phyloP scores from a whole-genome alignment of 2,888 invertebrate genomes.

The Drosophila demipolita region DNA sequence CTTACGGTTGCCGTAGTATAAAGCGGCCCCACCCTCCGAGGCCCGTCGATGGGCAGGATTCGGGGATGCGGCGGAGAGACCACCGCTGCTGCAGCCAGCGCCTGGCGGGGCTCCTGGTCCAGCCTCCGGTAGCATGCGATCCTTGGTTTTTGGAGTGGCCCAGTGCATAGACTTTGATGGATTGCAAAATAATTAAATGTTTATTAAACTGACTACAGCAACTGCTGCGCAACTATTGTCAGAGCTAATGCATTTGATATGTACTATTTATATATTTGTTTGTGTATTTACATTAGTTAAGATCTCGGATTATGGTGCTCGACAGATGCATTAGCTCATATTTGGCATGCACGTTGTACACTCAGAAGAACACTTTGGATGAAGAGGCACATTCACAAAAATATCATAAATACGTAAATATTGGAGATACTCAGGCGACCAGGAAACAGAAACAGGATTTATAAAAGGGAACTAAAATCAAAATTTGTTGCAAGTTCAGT shows the following conservation, averaged over 20 bases:
- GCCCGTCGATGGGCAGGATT: conserved; percentile 90
- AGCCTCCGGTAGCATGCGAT: conserved; percentile 91
- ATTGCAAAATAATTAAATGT: conserved; percentile 31
- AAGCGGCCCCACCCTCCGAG: conserved; percentile 93
- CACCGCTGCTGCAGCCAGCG: conserved; percentile 84
- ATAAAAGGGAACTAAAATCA: conserved; percentile 46
- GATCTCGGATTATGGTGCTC: conserved; percentile 21
- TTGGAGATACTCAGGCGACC: conserved; percentile 49
- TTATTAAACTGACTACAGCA: conserved; percentile 25
- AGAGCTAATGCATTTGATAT: conserved; percentile 43
- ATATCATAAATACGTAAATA: conserved; percentile 36
- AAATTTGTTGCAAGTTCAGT: conserved; percentile 15
- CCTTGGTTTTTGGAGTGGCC: conserved; percentile 95
- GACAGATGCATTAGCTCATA: conserved; percentile 48
- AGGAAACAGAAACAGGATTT: conserved; percentile 44
- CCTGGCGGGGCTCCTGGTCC: conserved; percentile 79
- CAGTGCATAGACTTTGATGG: conserved; percentile 94
- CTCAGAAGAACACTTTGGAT: conserved; percentile 50
- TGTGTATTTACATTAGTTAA: conserved; percentile 27
- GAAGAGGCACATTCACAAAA: conserved; percentile 68
- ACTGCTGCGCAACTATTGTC: conserved; percentile 23
- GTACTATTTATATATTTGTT: background rate
- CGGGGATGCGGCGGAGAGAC: conserved; percentile 87
- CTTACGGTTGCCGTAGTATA: conserved; percentile 87
- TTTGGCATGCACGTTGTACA: conserved; percentile 56